phyloP scores from a whole-genome alignment of 2,113 vertebrate species.

The Oceanites oceanicus region DNA sequence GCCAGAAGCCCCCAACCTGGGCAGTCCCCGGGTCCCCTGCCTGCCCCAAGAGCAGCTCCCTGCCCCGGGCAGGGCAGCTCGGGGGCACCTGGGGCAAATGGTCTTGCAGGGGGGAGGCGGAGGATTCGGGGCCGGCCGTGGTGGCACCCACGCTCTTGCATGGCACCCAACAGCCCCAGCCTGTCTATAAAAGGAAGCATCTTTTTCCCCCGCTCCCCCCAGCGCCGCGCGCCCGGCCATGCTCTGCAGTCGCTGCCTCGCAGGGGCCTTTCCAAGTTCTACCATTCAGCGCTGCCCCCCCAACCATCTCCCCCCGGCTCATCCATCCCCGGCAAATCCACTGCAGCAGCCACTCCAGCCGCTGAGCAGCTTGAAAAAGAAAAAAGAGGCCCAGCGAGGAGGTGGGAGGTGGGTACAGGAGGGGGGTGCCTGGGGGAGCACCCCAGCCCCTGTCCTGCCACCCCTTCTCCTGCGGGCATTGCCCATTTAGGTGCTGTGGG shows the following conservation, averaged over 20 bases:
- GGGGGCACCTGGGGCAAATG: accelerated
- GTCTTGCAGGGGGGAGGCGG: not conserved
- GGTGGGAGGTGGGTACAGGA: not conserved
- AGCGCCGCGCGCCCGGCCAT: not conserved
- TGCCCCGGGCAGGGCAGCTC: not conserved
- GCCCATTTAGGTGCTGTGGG: accelerated
- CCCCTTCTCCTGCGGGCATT: not conserved
- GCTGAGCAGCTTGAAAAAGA: not conserved
- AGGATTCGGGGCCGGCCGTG: not conserved
- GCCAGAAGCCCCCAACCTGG: accelerated
- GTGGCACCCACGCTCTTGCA: not conserved
- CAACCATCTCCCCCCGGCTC: not conserved
- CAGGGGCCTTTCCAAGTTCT: conserved; percentile 17
- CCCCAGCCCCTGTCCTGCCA: not conserved
- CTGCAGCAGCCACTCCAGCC: conserved; percentile 9
- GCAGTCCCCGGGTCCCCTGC: not conserved
- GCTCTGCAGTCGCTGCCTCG: conserved; percentile 1
- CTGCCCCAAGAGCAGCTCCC: not conserved
- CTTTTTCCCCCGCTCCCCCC: not conserved
- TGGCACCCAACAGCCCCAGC: not conserved
- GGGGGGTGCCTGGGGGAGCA: not conserved
- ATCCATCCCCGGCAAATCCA: not conserved
- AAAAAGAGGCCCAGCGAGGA: not conserved
- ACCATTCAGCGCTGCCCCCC: not conserved
- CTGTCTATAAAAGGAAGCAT: conserved; percentile 70